Evolutionary conservation across 1,140 invertebrate genomes (phyloP).

Genomic region (Bombus superbus): DNA sequence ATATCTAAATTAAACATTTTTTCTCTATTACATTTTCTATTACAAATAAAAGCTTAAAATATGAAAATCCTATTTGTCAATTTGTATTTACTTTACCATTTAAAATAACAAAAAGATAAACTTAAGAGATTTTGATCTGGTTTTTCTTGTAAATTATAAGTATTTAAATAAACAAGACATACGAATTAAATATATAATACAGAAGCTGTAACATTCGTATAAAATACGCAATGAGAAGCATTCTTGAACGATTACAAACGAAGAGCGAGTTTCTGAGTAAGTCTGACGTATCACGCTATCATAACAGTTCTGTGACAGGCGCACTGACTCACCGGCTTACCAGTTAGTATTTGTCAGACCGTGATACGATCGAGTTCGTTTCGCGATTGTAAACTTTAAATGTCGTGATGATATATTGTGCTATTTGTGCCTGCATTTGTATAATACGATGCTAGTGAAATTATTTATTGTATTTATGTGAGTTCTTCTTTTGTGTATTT

Average conservation of each 20-base stretch:
- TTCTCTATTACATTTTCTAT: neutral
- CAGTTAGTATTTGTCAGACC: slow-evolving; percentile 19
- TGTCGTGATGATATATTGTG: neutral
- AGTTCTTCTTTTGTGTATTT: neutral
- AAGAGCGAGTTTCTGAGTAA: neutral
- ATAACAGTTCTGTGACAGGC: slow-evolving; percentile 27
- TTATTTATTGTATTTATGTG: neutral
- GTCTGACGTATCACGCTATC: slow-evolving; percentile 16
- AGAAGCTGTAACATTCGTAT: too few species aligned
- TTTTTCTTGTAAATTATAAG: neutral
- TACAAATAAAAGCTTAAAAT: too few species aligned
- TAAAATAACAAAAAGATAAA: too few species aligned
- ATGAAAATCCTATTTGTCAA: too few species aligned
- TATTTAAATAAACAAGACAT: neutral
- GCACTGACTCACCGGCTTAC: slow-evolving; percentile 39
- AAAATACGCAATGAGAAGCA: neutral
- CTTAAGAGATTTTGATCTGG: too few species aligned
- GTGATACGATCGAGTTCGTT: neutral
- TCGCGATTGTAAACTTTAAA: neutral
- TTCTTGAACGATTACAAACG: slow-evolving; percentile 15
- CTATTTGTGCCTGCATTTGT: neutral
- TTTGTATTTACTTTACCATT: too few species aligned
- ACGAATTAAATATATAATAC: neutral
- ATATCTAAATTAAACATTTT: neutral
- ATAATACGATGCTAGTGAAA: neutral